These are phyloP conservation scores for Esox niger DNA, from an alignment of 2,113 vertebrate species.

Conservation along the genomic window DNA sequence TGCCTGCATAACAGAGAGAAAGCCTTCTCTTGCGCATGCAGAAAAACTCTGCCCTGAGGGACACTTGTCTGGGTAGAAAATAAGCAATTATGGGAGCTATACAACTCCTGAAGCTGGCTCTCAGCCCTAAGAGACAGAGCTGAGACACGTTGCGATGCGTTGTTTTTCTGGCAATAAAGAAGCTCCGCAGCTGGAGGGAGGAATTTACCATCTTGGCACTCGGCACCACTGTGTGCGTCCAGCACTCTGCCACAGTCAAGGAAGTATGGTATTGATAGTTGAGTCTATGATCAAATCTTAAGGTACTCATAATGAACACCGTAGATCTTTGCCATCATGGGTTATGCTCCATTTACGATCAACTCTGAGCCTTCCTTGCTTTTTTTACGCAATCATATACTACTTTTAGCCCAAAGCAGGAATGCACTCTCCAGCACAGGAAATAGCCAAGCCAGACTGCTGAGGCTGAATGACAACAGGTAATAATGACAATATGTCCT, in stretches of 20 bases:
- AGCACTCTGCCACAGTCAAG: neutral
- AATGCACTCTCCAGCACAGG: constrained; percentile 6
- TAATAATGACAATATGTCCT: too few species aligned
- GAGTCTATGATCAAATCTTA: neutral
- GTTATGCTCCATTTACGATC: neutral
- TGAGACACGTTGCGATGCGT: constrained; percentile 4
- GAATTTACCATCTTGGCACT: constrained; percentile 43
- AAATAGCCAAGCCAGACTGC: neutral
- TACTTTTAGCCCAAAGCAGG: constrained; percentile 20
- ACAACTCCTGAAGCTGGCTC: constrained; percentile 32
- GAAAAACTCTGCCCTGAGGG: constrained; percentile 48
- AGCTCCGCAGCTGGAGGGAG: constrained; percentile 7
- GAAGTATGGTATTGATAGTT: constrained; percentile 17
- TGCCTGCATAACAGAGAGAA: constrained; percentile 22
- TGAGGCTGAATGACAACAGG: too few species aligned
- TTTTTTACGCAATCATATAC: constrained; percentile 16
- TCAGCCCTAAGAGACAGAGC: constrained; percentile 18
- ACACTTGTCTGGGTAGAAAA: constrained; percentile 33
- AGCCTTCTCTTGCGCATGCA: constrained; percentile 37
- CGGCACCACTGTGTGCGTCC: constrained; percentile 18
- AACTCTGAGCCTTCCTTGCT: constrained; percentile 5
- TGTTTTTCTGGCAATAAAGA: constrained; percentile 19
- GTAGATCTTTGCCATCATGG: too few species aligned
- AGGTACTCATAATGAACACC: too few species aligned
- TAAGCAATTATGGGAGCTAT: constrained; percentile 43